Evolutionary conservation across 1,140 invertebrate genomes (phyloP).

Genomic region (Dinoponera quadriceps): DNA sequence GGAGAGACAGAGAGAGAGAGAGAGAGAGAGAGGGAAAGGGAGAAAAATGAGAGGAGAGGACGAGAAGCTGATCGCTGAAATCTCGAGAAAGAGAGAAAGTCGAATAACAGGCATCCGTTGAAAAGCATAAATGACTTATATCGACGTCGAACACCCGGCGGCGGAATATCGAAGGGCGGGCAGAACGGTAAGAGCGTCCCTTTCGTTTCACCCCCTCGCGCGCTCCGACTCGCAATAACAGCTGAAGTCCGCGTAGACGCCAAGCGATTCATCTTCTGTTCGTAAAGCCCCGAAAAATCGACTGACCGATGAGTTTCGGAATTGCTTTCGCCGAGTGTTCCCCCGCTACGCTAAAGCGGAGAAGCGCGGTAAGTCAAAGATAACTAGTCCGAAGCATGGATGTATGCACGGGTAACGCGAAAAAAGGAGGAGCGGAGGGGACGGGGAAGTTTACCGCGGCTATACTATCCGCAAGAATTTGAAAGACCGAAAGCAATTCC

Average conservation of each 20-base stretch:
- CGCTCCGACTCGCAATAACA: constrained; percentile 18
- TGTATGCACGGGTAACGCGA: constrained; percentile 12
- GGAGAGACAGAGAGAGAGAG: neutral
- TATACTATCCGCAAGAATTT: constrained; percentile 52
- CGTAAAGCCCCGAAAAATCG: constrained; percentile 45
- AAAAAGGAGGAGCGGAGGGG: neutral
- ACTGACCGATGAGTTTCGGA: constrained; percentile 51
- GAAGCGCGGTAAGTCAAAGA: constrained; percentile 36
- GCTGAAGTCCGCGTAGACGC: constrained; percentile 19
- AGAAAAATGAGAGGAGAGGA: too few relatives aligned
- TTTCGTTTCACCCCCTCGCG: neutral
- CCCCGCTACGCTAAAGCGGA: constrained; percentile 10
- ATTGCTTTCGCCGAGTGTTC: constrained; percentile 19
- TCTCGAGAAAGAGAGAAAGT: neutral
- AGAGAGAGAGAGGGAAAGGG: neutral
- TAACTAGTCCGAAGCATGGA: constrained; percentile 2
- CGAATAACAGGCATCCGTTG: neutral
- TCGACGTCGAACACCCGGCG: constrained; percentile 1
- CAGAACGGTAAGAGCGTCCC: neutral
- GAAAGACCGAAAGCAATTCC: constrained; percentile 52
- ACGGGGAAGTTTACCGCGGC: constrained; percentile 29
- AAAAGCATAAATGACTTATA: constrained; percentile 18
- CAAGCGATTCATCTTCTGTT: constrained; percentile 28
- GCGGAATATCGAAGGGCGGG: constrained; percentile 3
- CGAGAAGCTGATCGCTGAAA: neutral